A percentile compares a stretch with the other conserved stretches of the same genome.
Conservation (phyloP, 2,888 invertebrate genomes). For the Fragum sueziense region DNA sequence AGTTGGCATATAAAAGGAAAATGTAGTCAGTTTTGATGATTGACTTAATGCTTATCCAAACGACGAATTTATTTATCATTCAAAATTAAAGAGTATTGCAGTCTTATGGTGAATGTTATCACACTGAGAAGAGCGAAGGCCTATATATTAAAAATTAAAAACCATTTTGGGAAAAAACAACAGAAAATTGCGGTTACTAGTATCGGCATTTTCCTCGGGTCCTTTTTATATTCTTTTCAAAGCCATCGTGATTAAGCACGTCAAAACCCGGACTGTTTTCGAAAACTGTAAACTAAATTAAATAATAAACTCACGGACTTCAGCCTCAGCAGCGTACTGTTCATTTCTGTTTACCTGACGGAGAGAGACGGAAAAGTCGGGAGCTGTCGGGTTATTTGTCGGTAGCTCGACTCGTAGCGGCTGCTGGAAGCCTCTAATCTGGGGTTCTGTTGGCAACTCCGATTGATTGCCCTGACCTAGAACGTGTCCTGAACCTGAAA, state of each 20-base stretch:
- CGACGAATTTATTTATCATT: too few relatives aligned
- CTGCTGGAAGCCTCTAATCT: neutral
- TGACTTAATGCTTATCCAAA: too few relatives aligned
- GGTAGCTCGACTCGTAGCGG: neutral
- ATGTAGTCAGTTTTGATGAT: too few relatives aligned
- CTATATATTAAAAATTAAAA: neutral
- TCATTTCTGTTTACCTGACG: neutral
- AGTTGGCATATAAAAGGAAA: too few relatives aligned
- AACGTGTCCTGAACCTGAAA: neutral
- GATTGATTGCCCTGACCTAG: neutral
- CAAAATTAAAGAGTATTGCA: too few relatives aligned
- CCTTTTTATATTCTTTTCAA: neutral
- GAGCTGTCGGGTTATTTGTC: neutral
- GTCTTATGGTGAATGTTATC: neutral
- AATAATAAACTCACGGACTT: neutral
- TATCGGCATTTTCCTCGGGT: neutral
- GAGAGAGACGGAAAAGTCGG: neutral
- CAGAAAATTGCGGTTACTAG: neutral
- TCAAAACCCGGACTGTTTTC: neutral
- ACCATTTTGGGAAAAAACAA: neutral
- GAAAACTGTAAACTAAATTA: neutral
- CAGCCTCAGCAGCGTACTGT: neutral
- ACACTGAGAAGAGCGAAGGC: neutral
- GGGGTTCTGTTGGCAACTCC: neutral
- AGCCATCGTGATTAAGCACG: too few relatives aligned